These are phyloP conservation scores for Pituophis catenifer DNA, from an alignment of 2,113 vertebrate species.

Conservation along the genomic window DNA sequence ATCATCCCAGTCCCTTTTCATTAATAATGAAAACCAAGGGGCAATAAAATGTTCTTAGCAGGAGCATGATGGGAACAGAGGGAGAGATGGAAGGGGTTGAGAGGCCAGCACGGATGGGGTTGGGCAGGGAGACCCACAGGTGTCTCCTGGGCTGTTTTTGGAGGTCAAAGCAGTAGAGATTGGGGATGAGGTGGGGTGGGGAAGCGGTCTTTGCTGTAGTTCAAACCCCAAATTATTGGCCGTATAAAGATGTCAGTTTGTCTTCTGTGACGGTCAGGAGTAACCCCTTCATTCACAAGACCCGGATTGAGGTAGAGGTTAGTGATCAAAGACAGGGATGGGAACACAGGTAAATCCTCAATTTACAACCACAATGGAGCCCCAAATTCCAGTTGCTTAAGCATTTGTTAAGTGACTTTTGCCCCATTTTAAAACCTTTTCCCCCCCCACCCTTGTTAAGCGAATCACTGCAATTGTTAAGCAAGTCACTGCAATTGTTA, in stretches of 20 bases:
- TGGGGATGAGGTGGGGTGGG: background rate
- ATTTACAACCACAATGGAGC: background rate
- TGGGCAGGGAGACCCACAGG: slow-evolving; percentile 58
- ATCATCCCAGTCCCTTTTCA: slow-evolving; percentile 83
- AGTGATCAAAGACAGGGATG: background rate
- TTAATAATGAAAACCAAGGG: slow-evolving; percentile 85
- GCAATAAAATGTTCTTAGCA: slow-evolving; percentile 78
- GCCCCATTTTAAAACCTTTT: too few species aligned
- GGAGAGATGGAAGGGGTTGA: slow-evolving; percentile 58
- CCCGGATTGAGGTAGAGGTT: background rate
- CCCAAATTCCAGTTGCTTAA: background rate
- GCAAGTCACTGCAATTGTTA: too few species aligned
- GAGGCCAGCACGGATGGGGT: slow-evolving; percentile 43
- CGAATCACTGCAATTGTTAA: too few species aligned
- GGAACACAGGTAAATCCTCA: background rate
- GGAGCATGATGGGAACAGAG: slow-evolving; percentile 45
- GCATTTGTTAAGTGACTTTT: too few species aligned
- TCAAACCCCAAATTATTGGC: background rate
- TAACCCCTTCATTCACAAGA: accelerated
- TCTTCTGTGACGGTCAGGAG: background rate
- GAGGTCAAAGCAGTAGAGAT: slow-evolving; percentile 23
- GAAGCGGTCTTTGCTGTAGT: background rate
- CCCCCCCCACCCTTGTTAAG: too few species aligned
- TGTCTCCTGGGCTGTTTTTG: slow-evolving; percentile 27
- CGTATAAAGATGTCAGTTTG: background rate